phyloP scores from a whole-genome alignment of 2,888 invertebrate genomes.

The Sepiola atlantica region DNA sequence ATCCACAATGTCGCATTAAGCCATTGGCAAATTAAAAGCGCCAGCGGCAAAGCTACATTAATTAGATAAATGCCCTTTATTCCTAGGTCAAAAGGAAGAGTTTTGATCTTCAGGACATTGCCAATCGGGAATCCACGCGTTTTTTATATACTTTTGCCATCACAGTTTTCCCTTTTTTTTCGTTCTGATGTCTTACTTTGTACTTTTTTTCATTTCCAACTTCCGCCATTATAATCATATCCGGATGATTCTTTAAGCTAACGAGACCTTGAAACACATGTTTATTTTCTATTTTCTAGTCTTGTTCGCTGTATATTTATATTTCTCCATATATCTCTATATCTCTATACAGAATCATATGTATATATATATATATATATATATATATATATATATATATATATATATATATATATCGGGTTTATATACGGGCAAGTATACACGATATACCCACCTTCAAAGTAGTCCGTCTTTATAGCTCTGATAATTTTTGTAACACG shows the following conservation, averaged over 20 bases:
- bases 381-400: too few relatives aligned
- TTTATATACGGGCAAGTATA: too few relatives aligned
- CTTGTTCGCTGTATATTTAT: neutral
- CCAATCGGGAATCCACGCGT: neutral
- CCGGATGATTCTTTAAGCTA: neutral
- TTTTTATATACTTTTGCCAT: neutral
- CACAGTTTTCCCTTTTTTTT: neutral
- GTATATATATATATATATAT: too few relatives aligned
- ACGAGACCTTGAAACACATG: neutral
- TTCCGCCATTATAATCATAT: neutral
- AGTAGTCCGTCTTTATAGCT: too few relatives aligned
- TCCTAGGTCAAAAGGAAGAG: neutral
- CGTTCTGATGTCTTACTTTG: neutral
- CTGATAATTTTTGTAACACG: too few relatives aligned
- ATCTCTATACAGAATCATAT: too few relatives aligned
- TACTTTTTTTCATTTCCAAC: neutral
- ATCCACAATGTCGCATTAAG: neutral
- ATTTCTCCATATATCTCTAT: too few relatives aligned
- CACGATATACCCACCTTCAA: too few relatives aligned
- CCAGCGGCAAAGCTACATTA: neutral
- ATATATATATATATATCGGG: too few relatives aligned
- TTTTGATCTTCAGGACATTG: conserved; percentile 32
- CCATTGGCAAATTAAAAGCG: neutral
- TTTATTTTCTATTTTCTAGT: neutral
- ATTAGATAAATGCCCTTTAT: conserved; percentile 8